Evolutionary conservation across 2,113 vertebrate species (phyloP).

Genomic region (Ailurus styani): DNA sequence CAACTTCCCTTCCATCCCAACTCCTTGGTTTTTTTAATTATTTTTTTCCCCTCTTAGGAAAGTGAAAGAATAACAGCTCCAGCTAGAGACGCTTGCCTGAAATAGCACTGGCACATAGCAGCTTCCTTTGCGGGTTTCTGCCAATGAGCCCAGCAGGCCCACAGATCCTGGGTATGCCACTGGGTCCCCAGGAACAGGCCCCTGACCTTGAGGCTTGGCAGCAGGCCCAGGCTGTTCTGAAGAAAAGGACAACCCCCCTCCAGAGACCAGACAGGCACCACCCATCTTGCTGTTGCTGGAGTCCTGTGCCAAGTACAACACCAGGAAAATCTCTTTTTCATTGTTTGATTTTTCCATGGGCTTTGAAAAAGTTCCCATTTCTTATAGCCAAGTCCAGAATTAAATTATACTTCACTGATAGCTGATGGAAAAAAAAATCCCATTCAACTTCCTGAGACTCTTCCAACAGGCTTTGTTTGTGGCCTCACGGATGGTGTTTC

Average conservation of each 20-base stretch:
- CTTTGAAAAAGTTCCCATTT: background rate
- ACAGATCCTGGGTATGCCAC: background rate
- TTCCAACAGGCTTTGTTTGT: slow-evolving; percentile 47
- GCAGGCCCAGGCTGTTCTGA: accelerated
- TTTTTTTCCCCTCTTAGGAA: background rate
- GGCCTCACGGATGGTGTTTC: slow-evolving; percentile 44
- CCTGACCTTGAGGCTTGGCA: accelerated
- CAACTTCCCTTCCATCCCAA: background rate
- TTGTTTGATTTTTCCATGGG: background rate
- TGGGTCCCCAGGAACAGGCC: background rate
- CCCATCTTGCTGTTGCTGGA: accelerated
- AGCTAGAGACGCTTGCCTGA: slow-evolving; percentile 58
- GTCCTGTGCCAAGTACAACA: background rate
- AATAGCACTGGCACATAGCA: background rate
- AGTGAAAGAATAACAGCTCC: slow-evolving; percentile 55
- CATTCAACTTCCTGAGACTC: slow-evolving; percentile 53
- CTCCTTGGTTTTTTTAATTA: slow-evolving; percentile 32
- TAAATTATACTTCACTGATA: background rate
- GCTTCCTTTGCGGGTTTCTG: background rate
- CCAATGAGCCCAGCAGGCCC: accelerated
- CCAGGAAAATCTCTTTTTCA: slow-evolving; percentile 11
- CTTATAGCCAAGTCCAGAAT: background rate
- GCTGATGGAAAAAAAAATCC: background rate
- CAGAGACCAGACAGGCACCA: accelerated
- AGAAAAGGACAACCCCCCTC: background rate